phyloP scores from a whole-genome alignment of 2,113 vertebrate species.

The Ranitomeya variabilis region DNA sequence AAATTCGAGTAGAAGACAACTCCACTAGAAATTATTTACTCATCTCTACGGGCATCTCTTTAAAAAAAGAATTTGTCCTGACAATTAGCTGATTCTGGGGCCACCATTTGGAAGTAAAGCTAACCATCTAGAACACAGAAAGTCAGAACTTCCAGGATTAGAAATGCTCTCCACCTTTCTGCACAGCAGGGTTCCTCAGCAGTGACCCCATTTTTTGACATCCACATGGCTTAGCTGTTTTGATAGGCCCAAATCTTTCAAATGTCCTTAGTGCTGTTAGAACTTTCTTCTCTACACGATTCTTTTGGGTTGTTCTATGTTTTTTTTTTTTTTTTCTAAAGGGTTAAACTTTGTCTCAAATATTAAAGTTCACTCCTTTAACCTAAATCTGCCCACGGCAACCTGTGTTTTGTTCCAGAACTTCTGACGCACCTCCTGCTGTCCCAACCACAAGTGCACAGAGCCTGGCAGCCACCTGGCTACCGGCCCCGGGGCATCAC shows the following conservation, averaged over 20 bases:
- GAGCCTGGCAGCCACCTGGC: constrained; percentile 53
- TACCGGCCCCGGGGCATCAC: constrained; percentile 50
- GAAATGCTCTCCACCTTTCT: too few species aligned
- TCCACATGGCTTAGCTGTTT: neutral
- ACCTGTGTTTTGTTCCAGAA: constrained; percentile 57
- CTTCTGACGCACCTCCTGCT: constrained; percentile 53
- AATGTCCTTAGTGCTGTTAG: neutral
- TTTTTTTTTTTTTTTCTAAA: neutral
- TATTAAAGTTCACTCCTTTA: constrained; percentile 24
- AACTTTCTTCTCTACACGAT: neutral
- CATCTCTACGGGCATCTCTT: too few species aligned
- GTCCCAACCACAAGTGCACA: constrained; percentile 53
- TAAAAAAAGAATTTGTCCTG: too few species aligned
- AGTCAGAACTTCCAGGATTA: too few species aligned
- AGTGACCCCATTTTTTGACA: neutral
- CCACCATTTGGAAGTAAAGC: too few species aligned
- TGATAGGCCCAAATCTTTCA: neutral
- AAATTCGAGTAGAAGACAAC: too few species aligned
- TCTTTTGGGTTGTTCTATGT: neutral
- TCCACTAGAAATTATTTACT: too few species aligned
- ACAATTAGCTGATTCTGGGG: too few species aligned
- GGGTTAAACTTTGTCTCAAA: constrained; percentile 40
- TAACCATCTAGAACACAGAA: too few species aligned
- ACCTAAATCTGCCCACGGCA: constrained; percentile 43
- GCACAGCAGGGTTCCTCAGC: too few species aligned